phyloP scores from a whole-genome alignment of 2,797 vertebrate genomes.

The Acrocephalus scirpaceus region DNA sequence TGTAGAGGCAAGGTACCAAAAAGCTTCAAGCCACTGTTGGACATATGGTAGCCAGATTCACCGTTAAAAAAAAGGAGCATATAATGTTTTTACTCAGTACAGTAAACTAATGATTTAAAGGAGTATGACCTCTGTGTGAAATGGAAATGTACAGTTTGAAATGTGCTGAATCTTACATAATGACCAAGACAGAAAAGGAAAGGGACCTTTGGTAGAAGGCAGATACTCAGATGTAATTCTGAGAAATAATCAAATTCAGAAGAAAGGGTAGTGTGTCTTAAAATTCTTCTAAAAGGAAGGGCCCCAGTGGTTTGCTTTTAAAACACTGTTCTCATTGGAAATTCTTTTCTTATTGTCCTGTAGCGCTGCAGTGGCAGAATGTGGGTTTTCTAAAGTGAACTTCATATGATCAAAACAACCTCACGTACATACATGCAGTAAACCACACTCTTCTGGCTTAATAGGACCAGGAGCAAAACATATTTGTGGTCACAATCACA shows the following conservation, averaged over 20 bases:
- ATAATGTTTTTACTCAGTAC: neutral
- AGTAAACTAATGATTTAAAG: neutral
- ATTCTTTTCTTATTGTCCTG: slow-evolving; percentile 57
- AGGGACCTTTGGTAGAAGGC: neutral
- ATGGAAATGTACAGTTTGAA: neutral
- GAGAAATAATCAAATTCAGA: slow-evolving; percentile 27
- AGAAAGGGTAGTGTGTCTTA: neutral
- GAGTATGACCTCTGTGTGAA: neutral
- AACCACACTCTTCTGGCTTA: slow-evolving; percentile 47
- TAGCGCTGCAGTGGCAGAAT: slow-evolving; percentile 56
- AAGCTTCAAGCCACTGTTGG: neutral
- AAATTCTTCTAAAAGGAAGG: neutral
- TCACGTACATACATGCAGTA: slow-evolving; percentile 62
- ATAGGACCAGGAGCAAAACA: slow-evolving; percentile 39
- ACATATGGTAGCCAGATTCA: neutral
- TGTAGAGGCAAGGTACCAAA: neutral
- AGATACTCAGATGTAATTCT: neutral
- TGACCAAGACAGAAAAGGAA: neutral
- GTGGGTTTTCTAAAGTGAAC: slow-evolving; percentile 51
- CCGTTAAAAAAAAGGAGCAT: neutral
- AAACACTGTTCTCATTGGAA: slow-evolving; percentile 44
- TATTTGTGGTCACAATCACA: slow-evolving; percentile 57
- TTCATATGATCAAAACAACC: slow-evolving; percentile 59
- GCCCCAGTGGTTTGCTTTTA: slow-evolving; percentile 37
- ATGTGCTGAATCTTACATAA: neutral